Base-by-base conservation (phyloP, 2,797 vertebrate genomes). In the Schizopygopsis malacanthus region DNA sequence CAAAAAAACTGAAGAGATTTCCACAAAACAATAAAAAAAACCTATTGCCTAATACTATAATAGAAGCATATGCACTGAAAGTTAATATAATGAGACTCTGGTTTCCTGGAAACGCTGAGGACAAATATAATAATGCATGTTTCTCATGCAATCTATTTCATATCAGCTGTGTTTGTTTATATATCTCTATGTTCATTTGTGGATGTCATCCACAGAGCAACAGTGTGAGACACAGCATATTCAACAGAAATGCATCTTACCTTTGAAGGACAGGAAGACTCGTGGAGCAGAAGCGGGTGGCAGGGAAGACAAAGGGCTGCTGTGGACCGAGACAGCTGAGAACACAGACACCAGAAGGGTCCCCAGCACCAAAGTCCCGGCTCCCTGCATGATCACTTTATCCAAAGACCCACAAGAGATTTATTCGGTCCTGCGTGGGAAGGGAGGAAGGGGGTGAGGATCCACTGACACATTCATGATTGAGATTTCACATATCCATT, bases 251-350 rank as follows among this genome's bases (percentile, higher is more conserved):
- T 71, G 39, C 52, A 65, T 33, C 93, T 93, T 94, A 96, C 96
- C 96, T 96, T 96, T 96, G 92, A 96, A 96, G 92, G 95, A 95
- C 76, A 96, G 92, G 92, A 95, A 96, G 90, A 96, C 94, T 87
- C 96, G 92, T 81, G 96, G 96, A 88, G 93, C 94, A 6, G 96
- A 95, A 72, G 95, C 91, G 39, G 88, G 86, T 39, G 89, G 63
- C 25, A 90, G 76, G 37, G 88, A 83, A 54, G 86, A 82, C 72
- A 89, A 88, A 20, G 93, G 90, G 33, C 75, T 93, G 88, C 94
- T 86, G 71, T 91, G 73, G 71, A 92, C 86, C 39, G 92, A 90
- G 43, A 89, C 79, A 54, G 52, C 88, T 86, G 90, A 94, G 2
- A 90, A 93, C 9, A 93, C 90, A 82, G 92, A 87, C 87, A 93